These are phyloP conservation scores for Craseonycteris thonglongyai DNA, from an alignment of 2,113 vertebrate genomes.

Conservation along the genomic window DNA sequence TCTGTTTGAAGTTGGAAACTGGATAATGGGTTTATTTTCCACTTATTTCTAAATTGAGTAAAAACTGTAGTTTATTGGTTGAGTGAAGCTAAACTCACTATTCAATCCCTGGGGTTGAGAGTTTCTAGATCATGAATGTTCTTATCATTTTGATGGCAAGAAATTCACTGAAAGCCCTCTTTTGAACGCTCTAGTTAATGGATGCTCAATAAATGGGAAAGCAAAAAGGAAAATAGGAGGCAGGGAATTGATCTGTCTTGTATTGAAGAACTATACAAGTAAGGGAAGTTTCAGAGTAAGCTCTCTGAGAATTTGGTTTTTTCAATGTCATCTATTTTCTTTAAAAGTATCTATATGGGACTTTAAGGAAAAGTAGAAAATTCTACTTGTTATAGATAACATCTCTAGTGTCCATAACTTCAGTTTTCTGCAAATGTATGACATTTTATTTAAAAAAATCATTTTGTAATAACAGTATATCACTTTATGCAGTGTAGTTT, in stretches of 20 bases:
- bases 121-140: neutral
- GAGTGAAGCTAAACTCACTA: neutral
- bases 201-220: neutral
- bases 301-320: neutral
- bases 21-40: neutral
- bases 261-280: neutral
- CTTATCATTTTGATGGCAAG: neutral
- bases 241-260: no score
- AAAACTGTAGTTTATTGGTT: neutral
- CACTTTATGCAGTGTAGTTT: neutral
- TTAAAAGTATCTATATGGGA: neutral
- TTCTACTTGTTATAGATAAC: neutral
- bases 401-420: neutral
- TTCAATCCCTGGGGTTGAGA: neutral
- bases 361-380: neutral
- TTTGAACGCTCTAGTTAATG: neutral
- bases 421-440: neutral
- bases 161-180: neutral
- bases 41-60: neutral
- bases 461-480: neutral
- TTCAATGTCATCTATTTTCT: neutral
- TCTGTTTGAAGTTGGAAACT: neutral
- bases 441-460: neutral
- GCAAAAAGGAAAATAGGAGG: neutral
- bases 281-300: neutral